These are phyloP conservation scores for Kryphioiulus occultus DNA, from an alignment of 2,888 invertebrate species.

Conservation along the genomic window DNA sequence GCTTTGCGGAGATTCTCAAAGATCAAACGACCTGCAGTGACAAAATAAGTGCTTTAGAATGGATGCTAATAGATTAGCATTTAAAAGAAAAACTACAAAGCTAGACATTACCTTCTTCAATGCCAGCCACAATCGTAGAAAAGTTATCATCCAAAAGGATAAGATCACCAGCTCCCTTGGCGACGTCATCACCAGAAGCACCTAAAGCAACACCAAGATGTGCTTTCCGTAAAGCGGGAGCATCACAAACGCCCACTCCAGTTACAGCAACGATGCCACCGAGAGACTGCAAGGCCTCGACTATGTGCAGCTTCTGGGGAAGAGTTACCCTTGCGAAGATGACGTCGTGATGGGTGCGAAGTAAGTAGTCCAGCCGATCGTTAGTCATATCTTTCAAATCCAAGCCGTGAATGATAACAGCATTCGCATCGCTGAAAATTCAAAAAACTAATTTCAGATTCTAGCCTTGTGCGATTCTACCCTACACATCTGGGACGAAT, in stretches of 20 bases:
- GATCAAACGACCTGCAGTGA: conserved; percentile 63
- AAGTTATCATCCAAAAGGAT: conserved; percentile 55
- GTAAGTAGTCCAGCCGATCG: conserved; percentile 59
- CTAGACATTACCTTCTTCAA: conserved; percentile 54
- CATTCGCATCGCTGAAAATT: conserved; percentile 53
- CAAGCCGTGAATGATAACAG: conserved; percentile 56
- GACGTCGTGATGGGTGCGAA: conserved; percentile 51
- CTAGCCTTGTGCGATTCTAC: background rate
- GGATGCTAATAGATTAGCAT: background rate
- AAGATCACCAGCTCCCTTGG: conserved; percentile 54
- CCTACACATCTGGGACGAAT: background rate
- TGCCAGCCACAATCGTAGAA: conserved; percentile 55
- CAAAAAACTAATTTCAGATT: background rate
- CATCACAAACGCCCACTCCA: conserved; percentile 68
- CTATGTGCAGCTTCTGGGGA: conserved; percentile 73
- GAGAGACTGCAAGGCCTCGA: conserved; percentile 66
- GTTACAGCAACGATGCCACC: conserved; percentile 68
- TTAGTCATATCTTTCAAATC: conserved; percentile 56
- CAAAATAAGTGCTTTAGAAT: background rate
- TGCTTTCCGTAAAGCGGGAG: conserved; percentile 67
- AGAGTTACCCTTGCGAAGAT: conserved; percentile 69
- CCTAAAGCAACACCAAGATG: conserved; percentile 61
- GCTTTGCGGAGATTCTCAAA: conserved; percentile 67
- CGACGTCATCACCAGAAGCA: conserved; percentile 52
- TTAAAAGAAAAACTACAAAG: background rate